These are phyloP conservation scores for Falco naumanni DNA, from an alignment of 2,797 vertebrate genomes.

Conservation along the genomic window DNA sequence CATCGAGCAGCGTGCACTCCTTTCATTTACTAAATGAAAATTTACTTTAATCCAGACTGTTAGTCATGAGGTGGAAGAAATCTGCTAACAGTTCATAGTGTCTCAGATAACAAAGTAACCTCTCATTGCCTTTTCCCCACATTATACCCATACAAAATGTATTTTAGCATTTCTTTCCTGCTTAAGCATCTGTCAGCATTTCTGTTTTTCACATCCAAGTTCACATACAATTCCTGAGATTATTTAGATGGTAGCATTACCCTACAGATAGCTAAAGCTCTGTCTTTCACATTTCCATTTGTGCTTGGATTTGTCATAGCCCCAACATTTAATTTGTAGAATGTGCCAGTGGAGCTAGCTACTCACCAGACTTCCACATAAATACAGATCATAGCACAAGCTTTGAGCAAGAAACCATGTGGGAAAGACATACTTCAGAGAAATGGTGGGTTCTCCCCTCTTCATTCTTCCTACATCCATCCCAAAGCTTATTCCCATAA, in stretches of 20 bases:
- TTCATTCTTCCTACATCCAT: not conserved
- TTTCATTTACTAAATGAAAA: not conserved
- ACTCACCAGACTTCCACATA: not conserved
- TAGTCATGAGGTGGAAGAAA: not conserved
- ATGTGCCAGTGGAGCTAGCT: not conserved
- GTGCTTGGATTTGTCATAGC: not conserved
- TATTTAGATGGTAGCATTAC: not conserved
- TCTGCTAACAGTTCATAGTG: not conserved
- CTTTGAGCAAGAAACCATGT: not conserved
- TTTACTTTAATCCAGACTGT: not conserved
- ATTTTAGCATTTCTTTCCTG: not conserved
- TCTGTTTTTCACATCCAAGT: not conserved
- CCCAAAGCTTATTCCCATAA: not conserved
- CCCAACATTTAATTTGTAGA: not conserved
- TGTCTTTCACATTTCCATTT: not conserved
- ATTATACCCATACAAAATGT: not conserved
- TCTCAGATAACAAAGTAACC: not conserved
- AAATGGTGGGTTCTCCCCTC: not conserved
- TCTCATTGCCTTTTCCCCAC: not conserved
- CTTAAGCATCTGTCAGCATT: not conserved
- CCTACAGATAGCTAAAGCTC: not conserved
- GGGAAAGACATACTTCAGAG: not conserved
- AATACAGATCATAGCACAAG: not conserved
- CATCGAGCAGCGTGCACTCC: not conserved
- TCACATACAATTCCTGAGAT: not conserved